A percentile compares a stretch with the other conserved stretches of the same genome.
phyloP scores from a whole-genome alignment of 2,888 invertebrate genomes.

The Drosophila monieri region DNA sequence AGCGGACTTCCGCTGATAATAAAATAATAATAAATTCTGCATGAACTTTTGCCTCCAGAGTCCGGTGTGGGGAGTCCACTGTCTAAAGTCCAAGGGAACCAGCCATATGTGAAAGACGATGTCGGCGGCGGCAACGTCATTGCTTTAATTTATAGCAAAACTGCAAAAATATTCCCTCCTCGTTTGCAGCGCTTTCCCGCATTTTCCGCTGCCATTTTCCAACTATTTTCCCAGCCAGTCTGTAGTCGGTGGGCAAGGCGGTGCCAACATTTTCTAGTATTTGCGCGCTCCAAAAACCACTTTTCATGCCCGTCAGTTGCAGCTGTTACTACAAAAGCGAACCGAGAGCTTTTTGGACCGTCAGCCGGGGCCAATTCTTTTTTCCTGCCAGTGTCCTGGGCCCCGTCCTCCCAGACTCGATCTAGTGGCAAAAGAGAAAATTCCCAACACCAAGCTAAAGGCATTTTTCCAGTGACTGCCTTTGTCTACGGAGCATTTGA shows the following conservation, averaged over 20 bases:
- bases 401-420: neutral
- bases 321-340: constrained; percentile 64
- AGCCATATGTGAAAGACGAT: constrained; percentile 57
- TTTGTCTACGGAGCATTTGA: constrained; percentile 46
- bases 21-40: constrained; percentile 63
- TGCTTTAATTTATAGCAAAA: constrained; percentile 68
- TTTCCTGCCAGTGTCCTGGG: constrained; percentile 4
- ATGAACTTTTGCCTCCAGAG: constrained; percentile 55
- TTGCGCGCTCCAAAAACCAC: constrained; percentile 70
- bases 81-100: constrained; percentile 12
- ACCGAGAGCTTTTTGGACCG: constrained; percentile 28
- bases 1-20: constrained; percentile 46
- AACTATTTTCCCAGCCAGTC: constrained; percentile 17
- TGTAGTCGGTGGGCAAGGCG: constrained; percentile 29
- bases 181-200: neutral
- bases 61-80: constrained; percentile 5
- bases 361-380: constrained; percentile 50
- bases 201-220: constrained; percentile 19
- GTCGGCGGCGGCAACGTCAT: constrained; percentile 41
- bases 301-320: constrained; percentile 80
- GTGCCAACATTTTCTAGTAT: constrained; percentile 48
- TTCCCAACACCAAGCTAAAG: constrained; percentile 61
- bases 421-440: constrained; percentile 47
- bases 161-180: constrained; percentile 55
- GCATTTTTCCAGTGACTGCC: constrained; percentile 57